Evolutionary conservation across 2,797 vertebrate species (phyloP), one percentile per base, ranked within the genome.

Genomic region (Tangara arthus): DNA sequence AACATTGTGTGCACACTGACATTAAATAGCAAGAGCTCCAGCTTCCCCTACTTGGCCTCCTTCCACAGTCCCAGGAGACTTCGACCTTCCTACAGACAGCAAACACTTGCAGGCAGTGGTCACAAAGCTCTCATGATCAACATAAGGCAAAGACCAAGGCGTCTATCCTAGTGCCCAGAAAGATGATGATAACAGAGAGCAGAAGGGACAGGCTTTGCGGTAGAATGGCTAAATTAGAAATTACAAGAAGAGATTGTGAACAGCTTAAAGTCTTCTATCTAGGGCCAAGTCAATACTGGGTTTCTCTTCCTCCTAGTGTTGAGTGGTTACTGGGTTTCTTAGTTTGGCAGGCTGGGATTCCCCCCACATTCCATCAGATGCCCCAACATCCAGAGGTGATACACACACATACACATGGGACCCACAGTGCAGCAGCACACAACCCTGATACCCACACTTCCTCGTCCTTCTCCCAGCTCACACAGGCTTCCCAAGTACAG

Each of bases 61-160:
- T 65, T 35, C 34, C 50, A 49, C 47, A 70, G n/a, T 37, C 63
- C 0, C 7, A 82, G 53, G 21, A 79, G 69, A 49, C 50, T 55
- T 7, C 5, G 0, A 70, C 49, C 57, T 72, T 73, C 76, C 49
- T 57, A 60, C 16, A 80, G 32, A 50, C 23, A 61, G 42, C 41
- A 49, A 52, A 61, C 55, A 44, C 44, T 21, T 7, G 6, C 44
- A 78, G 46, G 50, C 5, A 2, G 52, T 66, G 80, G 63, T 78
- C 87, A 39, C 52, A 41, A 34, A 55, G 72, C n/a, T 59, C 49
- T 64, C 32, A 14, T 6, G 14, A 85, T 7, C 35, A 37, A 20
- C 13, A 0, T 8, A 24, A 80, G 23, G n/a, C 5, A 0, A 72
- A 76, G 41, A 77, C 14, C 11, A 35, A 71, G 42, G 50, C 1